Evolutionary conservation across 1,140 invertebrate species (phyloP).

Genomic region (Drosophila sechellia): DNA sequence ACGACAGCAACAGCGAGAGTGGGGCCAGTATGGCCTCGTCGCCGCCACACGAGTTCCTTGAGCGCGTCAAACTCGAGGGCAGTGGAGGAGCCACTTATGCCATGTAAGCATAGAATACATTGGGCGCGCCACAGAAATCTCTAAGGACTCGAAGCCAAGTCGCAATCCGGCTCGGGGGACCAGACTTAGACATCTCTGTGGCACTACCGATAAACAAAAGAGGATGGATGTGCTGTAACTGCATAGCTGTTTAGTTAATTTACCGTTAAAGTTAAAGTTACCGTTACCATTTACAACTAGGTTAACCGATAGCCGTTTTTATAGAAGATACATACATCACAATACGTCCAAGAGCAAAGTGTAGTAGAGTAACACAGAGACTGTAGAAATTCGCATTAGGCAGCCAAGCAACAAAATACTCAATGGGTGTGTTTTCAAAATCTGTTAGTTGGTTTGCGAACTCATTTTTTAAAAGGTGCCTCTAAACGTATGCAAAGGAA

Average conservation of each 20-base stretch:
- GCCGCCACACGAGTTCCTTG: slow-evolving; percentile 71
- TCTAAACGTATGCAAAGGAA: slow-evolving; percentile 25
- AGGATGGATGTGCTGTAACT: slow-evolving; percentile 33
- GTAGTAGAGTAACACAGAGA: slow-evolving; percentile 82
- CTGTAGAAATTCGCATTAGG: slow-evolving; percentile 82
- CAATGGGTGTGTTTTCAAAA: slow-evolving; percentile 8
- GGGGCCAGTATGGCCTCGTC: slow-evolving; percentile 73
- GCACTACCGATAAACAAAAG: background rate
- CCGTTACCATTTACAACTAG: slow-evolving; percentile 75
- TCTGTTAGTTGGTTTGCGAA: slow-evolving; percentile 7
- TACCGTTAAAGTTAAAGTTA: slow-evolving; percentile 76
- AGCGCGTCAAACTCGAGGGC: slow-evolving; percentile 63
- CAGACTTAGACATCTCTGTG: background rate
- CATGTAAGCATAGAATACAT: slow-evolving; percentile 55
- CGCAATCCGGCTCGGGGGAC: background rate
- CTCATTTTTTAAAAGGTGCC: slow-evolving; percentile 17
- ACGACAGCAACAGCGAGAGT: slow-evolving; percentile 78
- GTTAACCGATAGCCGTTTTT: slow-evolving; percentile 50
- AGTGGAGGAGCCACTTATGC: slow-evolving; percentile 50
- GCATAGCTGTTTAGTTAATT: slow-evolving; percentile 70
- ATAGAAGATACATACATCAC: slow-evolving; percentile 75
- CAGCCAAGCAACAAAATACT: slow-evolving; percentile 65
- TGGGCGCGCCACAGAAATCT: background rate
- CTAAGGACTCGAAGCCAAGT: background rate
- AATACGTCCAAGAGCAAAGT: slow-evolving; percentile 82